Percentiles rank a stretch among this genome's conserved stretches.
Conservation (phyloP, 2,113 vertebrate genomes). For the Notothenia rossii region DNA sequence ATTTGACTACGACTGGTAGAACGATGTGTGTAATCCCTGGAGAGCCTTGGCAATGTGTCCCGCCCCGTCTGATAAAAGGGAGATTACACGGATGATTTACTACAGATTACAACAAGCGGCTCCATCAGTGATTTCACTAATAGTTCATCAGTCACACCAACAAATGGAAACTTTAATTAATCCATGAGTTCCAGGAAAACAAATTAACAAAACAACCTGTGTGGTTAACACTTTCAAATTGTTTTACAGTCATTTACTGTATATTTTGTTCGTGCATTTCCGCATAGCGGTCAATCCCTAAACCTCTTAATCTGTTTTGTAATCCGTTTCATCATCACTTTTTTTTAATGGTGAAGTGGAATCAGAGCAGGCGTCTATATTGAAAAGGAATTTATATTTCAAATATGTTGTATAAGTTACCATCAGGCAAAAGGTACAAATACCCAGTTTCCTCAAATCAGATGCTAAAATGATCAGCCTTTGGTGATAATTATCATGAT, state of each 20-base stretch:
- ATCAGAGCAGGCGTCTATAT: constrained; percentile 30
- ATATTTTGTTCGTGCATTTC: constrained; percentile 23
- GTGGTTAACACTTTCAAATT: constrained; percentile 1
- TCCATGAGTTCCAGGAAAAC: not conserved
- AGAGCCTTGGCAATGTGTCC: constrained; percentile 41
- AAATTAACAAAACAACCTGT: not conserved
- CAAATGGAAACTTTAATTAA: constrained; percentile 1
- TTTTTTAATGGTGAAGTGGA: constrained; percentile 58
- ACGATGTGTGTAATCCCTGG: constrained; percentile 60
- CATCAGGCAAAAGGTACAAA: constrained; percentile 3
- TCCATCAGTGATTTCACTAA: constrained; percentile 9
- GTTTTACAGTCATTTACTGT: constrained; percentile 5
- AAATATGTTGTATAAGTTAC: constrained; percentile 5
- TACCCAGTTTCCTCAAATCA: not conserved
- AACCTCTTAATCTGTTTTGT: constrained; percentile 66
- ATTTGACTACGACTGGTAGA: constrained; percentile 38
- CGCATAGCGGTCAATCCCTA: constrained; percentile 50
- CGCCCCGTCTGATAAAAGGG: constrained; percentile 69
- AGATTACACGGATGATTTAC: constrained; percentile 76
- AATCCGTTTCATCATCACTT: constrained; percentile 75
- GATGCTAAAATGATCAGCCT: not conserved
- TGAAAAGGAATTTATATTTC: constrained; percentile 29
- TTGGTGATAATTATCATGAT: too few relatives aligned
- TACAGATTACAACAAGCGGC: constrained; percentile 63
- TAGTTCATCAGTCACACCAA: not conserved